A percentile compares a stretch with the other conserved stretches of the same genome.
Evolutionary conservation across 2,888 invertebrate species (phyloP).

Genomic region (Sarcophaga subvicina): DNA sequence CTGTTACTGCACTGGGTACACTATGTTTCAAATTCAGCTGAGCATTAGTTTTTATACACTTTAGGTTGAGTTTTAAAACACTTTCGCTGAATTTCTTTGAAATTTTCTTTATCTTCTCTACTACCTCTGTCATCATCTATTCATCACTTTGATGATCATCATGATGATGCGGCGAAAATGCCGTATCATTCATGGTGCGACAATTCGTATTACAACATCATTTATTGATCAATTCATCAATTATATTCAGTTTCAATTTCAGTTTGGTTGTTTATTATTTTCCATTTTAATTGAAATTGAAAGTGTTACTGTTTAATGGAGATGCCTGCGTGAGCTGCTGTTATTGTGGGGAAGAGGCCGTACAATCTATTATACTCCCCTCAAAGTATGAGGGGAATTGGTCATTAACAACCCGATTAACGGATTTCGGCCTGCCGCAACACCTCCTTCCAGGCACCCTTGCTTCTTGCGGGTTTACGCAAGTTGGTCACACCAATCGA

Average conservation of each 20-base stretch:
- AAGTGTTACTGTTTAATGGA: slow-evolving; percentile 39
- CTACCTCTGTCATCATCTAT: neutral
- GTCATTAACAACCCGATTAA: too few relatives aligned
- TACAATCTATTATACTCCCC: too few relatives aligned
- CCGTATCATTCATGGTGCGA: neutral
- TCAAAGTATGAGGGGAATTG: too few relatives aligned
- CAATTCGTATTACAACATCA: slow-evolving; percentile 18
- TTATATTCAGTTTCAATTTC: neutral
- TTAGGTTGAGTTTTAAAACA: neutral
- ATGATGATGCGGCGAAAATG: slow-evolving; percentile 31
- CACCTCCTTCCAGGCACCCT: too few relatives aligned
- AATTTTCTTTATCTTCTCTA: neutral
- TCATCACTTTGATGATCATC: neutral
- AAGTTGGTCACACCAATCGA: too few relatives aligned
- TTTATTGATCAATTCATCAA: neutral
- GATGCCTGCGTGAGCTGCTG: neutral
- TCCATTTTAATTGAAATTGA: slow-evolving; percentile 20
- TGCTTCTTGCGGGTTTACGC: too few relatives aligned
- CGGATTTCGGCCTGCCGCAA: too few relatives aligned
- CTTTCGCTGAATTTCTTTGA: slow-evolving; percentile 25
- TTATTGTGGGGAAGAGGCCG: too few relatives aligned
- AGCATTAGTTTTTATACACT: slow-evolving; percentile 36
- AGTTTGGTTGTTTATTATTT: neutral
- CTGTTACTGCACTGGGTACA: neutral
- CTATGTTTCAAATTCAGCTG: slow-evolving; percentile 1